These are phyloP conservation scores for Anthoscopus minutus DNA, from an alignment of 2,113 vertebrate species.

Conservation along the genomic window DNA sequence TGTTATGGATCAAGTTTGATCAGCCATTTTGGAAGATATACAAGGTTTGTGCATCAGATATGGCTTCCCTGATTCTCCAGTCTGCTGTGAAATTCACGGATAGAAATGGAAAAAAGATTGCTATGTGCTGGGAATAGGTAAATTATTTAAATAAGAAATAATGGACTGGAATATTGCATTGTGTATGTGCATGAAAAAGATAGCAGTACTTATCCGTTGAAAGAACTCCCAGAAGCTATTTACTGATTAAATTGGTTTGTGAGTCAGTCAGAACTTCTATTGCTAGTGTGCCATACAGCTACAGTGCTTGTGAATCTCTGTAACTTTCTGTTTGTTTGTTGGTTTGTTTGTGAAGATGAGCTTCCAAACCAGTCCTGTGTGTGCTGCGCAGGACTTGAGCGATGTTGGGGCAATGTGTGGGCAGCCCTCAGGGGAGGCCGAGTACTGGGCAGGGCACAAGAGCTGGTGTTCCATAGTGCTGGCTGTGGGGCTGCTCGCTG, in stretches of 20 bases:
- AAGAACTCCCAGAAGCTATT: background rate
- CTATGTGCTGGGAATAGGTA: background rate
- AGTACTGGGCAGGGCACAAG: background rate
- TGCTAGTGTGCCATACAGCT: background rate
- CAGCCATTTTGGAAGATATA: background rate
- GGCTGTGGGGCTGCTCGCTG: background rate
- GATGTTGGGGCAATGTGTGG: background rate
- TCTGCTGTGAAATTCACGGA: background rate
- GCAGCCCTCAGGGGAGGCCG: background rate
- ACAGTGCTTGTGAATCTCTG: background rate
- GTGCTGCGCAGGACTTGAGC: background rate
- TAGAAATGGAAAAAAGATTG: background rate
- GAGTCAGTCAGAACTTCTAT: background rate
- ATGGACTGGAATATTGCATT: background rate
- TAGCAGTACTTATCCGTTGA: background rate
- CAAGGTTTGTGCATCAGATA: background rate
- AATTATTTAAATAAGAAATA: background rate
- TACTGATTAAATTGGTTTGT: background rate
- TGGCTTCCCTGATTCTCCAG: background rate
- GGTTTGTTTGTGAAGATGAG: background rate
- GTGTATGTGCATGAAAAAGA: background rate
- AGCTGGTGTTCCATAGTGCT: background rate
- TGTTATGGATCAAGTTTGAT: background rate
- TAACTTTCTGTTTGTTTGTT: background rate
- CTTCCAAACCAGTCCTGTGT: background rate